Conservation (phyloP, 1,140 invertebrate genomes). For the Aphaenogaster ashmeadi region DNA sequence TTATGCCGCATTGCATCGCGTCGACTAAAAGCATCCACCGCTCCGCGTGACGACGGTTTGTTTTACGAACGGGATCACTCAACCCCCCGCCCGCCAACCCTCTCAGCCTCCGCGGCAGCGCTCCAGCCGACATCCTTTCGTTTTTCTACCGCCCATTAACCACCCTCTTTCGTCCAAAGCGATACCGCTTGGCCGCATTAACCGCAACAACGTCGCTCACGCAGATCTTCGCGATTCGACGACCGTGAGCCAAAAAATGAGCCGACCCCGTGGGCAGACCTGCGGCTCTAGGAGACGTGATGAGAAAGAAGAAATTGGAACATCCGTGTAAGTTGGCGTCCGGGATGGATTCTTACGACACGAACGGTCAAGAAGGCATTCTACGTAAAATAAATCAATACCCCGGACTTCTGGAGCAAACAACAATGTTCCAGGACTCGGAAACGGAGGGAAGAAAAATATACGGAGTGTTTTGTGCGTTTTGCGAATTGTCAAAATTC, state of each 20-base stretch:
- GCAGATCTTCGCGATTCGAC: constrained; percentile 20
- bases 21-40: constrained; percentile 73
- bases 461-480: not conserved
- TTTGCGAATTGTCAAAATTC: constrained; percentile 13
- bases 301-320: constrained; percentile 40
- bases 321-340: not conserved
- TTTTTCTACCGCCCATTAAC: constrained; percentile 58
- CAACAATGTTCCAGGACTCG: not conserved
- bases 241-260: not conserved
- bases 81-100: not conserved
- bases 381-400: constrained; percentile 43
- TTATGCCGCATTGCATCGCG: constrained; percentile 65
- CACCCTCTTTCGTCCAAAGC: not conserved
- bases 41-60: constrained; percentile 65
- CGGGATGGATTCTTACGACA: not conserved
- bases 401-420: not conserved
- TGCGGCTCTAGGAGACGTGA: not conserved
- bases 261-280: not conserved
- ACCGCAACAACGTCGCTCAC: constrained; percentile 17
- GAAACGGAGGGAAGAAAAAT: not conserved
- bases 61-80: constrained; percentile 67
- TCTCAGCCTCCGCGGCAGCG: not conserved
- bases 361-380: not conserved
- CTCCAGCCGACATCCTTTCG: constrained; percentile 18
- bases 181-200: not conserved